Base-by-base conservation (phyloP, 2,113 vertebrate genomes). In the Myiozetetes cayanensis region DNA sequence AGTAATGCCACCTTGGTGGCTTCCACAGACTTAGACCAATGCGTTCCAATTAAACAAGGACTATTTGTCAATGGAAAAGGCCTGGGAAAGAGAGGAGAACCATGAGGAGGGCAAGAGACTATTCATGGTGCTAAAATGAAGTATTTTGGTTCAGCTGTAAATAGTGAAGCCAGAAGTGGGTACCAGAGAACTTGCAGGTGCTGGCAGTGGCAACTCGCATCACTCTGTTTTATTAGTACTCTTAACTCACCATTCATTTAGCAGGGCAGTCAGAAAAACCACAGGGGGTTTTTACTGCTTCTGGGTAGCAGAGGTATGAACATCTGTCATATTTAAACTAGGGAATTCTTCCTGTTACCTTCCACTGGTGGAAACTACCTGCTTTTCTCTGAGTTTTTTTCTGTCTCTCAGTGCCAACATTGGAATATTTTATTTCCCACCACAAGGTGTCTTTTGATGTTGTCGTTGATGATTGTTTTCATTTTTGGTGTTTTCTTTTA, bases 401-500 rank as follows among this genome's bases (percentile, higher is more conserved):
- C 49, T 88, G 58, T 87, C 70, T 91, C 68, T 44, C 18, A 4
- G 65, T 83, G 79, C 80, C 93, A 95, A 62, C 39, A 73, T 12
- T 75, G 89, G 81, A 90, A 66, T 74, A 28, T 77, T 67, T 85
- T 61, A 77, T 87, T 63, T 31, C 30, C 39, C 68, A 61, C 91
- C 66, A 49, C 59, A 62, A 85, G 68, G 89, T 93, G 58, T 82
- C 83, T 95, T 94, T 95, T 91, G 77, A 93, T 93, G 87, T 76
- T 95, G 76, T 77, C 41, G 7, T 53, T 78, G 78, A 80, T 91
- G 67, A 85, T 93, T 91, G 65, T 96, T 97, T 96, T 95, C 39
- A 90, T 94, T 96, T 97, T 94, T 84, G 53, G 83, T 90, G 75
- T 93, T 95, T 96, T 94, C 63, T 94, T 95, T 96, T 50, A 96